Conservation (phyloP, 2,113 vertebrate genomes). For the Henicopernis longicauda region DNA sequence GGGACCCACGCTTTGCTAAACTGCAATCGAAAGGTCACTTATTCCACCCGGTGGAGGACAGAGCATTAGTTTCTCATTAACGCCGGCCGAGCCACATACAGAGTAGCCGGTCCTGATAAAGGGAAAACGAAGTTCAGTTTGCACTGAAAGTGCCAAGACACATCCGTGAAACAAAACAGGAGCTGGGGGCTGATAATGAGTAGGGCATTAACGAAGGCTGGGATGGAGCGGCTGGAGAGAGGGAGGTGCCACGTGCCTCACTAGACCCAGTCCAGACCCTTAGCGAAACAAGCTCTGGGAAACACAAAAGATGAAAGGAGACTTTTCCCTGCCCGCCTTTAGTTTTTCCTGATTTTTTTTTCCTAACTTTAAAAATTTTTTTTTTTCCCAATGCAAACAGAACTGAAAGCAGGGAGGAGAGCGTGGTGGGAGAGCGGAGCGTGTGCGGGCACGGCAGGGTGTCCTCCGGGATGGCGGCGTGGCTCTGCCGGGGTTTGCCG, state of each 20-base stretch:
- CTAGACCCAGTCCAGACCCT: background rate
- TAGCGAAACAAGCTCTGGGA: background rate
- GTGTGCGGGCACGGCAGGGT: background rate
- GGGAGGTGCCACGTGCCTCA: fast-evolving
- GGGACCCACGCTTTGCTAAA: background rate
- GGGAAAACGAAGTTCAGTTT: background rate
- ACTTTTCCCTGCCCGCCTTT: background rate
- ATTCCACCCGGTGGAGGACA: background rate
- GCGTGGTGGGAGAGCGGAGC: background rate
- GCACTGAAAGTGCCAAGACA: background rate
- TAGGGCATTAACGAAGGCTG: background rate
- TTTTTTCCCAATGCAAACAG: background rate
- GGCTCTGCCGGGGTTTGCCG: background rate
- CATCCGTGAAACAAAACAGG: background rate
- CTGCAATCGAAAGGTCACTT: background rate
- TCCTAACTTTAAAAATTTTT: background rate
- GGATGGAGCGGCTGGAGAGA: background rate
- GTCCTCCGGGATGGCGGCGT: background rate
- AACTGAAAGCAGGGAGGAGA: background rate
- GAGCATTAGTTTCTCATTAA: background rate
- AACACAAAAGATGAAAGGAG: background rate
- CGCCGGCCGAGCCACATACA: fast-evolving
- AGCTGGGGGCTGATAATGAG: background rate
- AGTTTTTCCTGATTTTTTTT: background rate
- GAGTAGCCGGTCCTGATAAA: background rate